Percentiles rank a stretch among this genome's conserved stretches.
These are phyloP conservation scores for Sus cebifrons DNA, from an alignment of 2,797 vertebrate species.

Conservation along the genomic window DNA sequence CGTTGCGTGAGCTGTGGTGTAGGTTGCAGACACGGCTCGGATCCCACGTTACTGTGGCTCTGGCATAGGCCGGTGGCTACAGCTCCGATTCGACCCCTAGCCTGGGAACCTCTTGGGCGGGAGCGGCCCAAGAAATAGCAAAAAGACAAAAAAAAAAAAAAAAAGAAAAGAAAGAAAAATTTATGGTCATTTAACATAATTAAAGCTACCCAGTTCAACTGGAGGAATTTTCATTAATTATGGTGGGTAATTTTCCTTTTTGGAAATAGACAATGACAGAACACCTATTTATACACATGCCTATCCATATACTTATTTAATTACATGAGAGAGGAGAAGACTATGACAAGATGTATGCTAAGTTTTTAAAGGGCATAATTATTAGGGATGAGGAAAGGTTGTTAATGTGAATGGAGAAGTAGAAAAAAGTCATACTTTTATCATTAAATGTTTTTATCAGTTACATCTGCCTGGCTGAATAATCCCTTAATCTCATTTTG, in stretches of 20 bases:
- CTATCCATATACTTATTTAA: not conserved
- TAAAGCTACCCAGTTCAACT: not conserved
- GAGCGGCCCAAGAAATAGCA: no score
- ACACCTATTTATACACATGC: not conserved
- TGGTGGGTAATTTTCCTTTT: not conserved
- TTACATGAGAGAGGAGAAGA: not conserved
- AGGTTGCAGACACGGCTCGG: no score
- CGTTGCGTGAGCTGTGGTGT: no score
- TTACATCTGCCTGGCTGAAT: not conserved
- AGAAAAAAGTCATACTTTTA: not conserved
- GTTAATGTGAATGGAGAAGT: not conserved
- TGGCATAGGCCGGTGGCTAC: no score
- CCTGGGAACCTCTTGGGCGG: no score
- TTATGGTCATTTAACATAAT: not conserved
- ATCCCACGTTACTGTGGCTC: no score
- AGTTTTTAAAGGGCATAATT: constrained; percentile 14
- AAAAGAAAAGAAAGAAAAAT: not conserved
- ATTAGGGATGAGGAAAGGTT: not conserved
- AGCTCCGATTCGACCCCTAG: no score
- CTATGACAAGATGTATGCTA: not conserved
- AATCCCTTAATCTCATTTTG: not conserved
- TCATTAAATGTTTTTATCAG: not conserved
- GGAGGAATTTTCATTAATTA: not conserved
- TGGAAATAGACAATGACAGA: not conserved
- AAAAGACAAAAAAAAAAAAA: no score